Evolutionary conservation across 2,888 invertebrate species (phyloP).

Genomic region (Eurois occulta): DNA sequence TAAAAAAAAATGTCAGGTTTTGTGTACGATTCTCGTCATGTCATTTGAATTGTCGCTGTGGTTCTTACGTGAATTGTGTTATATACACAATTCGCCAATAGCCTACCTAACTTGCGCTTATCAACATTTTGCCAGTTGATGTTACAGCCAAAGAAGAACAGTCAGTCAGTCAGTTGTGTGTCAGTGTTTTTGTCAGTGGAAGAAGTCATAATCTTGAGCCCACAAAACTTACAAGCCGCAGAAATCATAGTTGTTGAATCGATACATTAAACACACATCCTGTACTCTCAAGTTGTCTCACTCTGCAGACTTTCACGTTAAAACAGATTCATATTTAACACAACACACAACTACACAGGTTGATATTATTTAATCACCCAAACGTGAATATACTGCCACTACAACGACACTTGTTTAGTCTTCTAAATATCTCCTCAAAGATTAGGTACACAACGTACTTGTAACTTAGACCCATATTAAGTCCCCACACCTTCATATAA

Average conservation of each 20-base stretch:
- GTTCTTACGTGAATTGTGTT: neutral
- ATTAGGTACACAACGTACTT: conserved; percentile 26
- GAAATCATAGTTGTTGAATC: neutral
- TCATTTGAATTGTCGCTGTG: neutral
- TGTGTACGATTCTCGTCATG: neutral
- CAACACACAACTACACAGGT: neutral
- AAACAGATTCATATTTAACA: neutral
- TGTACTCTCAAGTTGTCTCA: too few species aligned
- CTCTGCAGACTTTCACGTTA: neutral
- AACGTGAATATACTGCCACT: conserved; percentile 23
- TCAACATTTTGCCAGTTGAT: neutral
- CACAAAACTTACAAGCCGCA: neutral
- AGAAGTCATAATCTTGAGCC: neutral
- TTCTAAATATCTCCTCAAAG: conserved; percentile 54
- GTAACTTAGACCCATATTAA: conserved; percentile 59
- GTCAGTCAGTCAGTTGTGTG: too few species aligned
- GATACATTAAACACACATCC: neutral
- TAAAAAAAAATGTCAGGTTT: neutral
- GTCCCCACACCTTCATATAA: conserved; percentile 60
- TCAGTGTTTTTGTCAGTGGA: too few species aligned
- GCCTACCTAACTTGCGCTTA: neutral
- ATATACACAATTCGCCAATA: neutral
- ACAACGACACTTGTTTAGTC: conserved; percentile 49
- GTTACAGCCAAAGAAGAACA: neutral
- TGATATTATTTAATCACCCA: conserved; percentile 27